phyloP scores from a whole-genome alignment of 2,113 vertebrate genomes.

The Carettochelys insculpta region DNA sequence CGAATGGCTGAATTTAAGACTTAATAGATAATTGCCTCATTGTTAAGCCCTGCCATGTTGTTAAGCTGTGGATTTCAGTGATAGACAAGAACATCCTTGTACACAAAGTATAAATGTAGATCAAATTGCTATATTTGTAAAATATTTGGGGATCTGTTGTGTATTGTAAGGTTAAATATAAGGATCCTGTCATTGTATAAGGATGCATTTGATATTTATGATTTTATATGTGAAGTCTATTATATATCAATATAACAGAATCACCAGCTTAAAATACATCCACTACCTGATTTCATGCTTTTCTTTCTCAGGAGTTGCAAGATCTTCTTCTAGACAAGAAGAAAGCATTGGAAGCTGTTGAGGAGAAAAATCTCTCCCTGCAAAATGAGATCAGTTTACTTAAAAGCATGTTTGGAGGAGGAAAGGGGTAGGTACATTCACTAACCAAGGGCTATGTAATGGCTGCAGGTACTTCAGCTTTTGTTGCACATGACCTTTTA shows the following conservation, averaged over 20 bases:
- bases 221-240: rapidly evolving
- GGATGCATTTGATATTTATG: not conserved
- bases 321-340: constrained; percentile 31
- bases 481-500: not conserved
- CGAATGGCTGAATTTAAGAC: not conserved
- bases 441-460: not conserved
- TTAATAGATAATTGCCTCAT: not conserved
- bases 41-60: not conserved
- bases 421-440: constrained; percentile 20
- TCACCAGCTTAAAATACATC: not conserved
- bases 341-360: not conserved
- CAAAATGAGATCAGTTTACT: constrained; percentile 9
- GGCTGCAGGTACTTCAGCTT: not conserved
- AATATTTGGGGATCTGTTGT: not conserved
- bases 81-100: not conserved
- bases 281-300: not conserved
- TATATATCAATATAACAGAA: not conserved
- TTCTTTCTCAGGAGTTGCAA: constrained; percentile 53
- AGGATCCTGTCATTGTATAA: not conserved
- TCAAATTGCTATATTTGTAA: not conserved
- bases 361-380: not conserved
- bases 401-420: not conserved
- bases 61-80: not conserved
- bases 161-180: not conserved
- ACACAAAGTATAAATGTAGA: not conserved